Evolutionary conservation across 2,888 invertebrate genomes (phyloP).

Genomic region (Mimachlamys varia): DNA sequence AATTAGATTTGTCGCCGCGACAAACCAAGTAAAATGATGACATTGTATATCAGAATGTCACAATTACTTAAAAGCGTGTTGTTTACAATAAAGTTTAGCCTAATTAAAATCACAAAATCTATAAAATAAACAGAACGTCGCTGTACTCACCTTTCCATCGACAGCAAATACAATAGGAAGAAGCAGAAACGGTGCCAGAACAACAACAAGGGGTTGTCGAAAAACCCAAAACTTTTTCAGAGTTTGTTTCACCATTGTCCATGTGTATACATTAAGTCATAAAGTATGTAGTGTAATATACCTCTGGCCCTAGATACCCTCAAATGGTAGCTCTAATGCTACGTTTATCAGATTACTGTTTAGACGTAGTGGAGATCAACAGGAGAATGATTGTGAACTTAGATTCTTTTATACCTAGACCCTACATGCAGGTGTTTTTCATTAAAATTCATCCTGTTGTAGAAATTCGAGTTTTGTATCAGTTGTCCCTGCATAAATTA

Average conservation of each 20-base stretch:
- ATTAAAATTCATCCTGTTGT: too few species aligned
- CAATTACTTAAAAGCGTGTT: too few species aligned
- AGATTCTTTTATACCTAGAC: too few species aligned
- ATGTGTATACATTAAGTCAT: background rate
- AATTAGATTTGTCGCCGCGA: too few species aligned
- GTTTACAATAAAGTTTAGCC: too few species aligned
- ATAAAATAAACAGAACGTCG: too few species aligned
- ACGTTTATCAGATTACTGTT: background rate
- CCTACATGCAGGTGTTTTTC: too few species aligned
- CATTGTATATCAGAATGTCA: too few species aligned
- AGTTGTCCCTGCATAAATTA: too few species aligned
- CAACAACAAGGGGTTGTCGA: background rate
- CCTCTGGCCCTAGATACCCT: background rate
- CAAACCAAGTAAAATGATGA: too few species aligned
- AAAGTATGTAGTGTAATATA: background rate
- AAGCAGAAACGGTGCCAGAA: background rate
- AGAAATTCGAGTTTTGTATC: too few species aligned
- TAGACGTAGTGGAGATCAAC: background rate
- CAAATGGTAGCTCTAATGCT: background rate
- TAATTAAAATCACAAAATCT: too few species aligned
- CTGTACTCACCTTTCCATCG: background rate
- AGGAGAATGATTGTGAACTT: background rate
- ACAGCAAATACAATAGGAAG: slow-evolving; percentile 11
- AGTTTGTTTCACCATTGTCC: background rate
- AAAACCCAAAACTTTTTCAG: background rate